Evolutionary conservation across 2,797 vertebrate species (phyloP), one percentile per base, ranked within the genome.

Genomic region (Crenuchus spilurus): DNA sequence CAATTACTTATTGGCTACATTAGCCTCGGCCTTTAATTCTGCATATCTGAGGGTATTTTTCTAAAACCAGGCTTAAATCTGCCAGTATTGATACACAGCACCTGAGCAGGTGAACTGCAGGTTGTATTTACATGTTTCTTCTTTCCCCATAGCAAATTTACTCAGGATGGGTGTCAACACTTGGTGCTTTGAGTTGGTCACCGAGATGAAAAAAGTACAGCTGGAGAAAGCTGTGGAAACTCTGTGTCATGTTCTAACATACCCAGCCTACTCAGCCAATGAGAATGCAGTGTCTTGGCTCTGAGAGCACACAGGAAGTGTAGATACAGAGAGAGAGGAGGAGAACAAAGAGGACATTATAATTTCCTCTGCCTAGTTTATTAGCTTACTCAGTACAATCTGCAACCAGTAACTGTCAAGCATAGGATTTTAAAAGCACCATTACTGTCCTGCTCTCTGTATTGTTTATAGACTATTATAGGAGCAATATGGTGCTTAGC

Each of bases 401-500:
- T 41, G 16, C 14, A 22, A 30, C 31, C 58, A 28, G 44, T 62
- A 52, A 63, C 41, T 31, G 46, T 61, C 58, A 30, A 51, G 55
- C 22, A 14, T 49, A 28, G 13, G 39, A n/a, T 35, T n/a, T n/a
- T 13, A 20, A 48, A 48, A 35, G 10, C 8, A 2, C 26, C 18
- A 13, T 24, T 31, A 58, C 16, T 20, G 31, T 55, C 4, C 20
- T n/a, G 30, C 28, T 33, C 20, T 22, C 16, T 13, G n/a, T 18
- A 4, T 20, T 10, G 30, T 37, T 37, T 37, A 65, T 35, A 2
- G 22, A 35, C 26, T 61, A 33, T 69, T 26, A 52, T 52, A 5
- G 3, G 44, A 75, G 41, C 60, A 57, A 52, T 30, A 13, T 37
- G 55, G 16, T 18, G 55, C 16, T 35, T 18, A 2, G 54, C 28